phyloP scores from a whole-genome alignment of 2,113 vertebrate genomes.

The Hemibagrus wyckioides region DNA sequence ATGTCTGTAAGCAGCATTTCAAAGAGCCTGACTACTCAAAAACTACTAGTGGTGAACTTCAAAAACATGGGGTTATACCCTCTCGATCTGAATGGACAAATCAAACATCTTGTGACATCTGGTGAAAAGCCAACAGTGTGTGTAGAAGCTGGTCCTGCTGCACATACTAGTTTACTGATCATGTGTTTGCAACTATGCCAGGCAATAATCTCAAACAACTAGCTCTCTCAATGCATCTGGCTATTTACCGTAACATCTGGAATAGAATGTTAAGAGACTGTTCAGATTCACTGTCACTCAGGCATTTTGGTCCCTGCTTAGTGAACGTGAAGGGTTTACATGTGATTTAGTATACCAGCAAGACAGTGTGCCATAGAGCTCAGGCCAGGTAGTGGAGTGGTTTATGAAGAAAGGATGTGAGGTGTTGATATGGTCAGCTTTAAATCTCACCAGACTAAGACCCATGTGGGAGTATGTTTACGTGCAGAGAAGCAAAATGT shows the following conservation, averaged over 20 bases:
- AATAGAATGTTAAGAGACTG: not conserved
- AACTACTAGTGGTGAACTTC: not conserved
- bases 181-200: not conserved
- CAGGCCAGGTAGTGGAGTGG: no score
- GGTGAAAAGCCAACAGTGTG: not conserved
- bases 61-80: not conserved
- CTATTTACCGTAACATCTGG: not conserved
- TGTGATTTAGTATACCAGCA: not conserved
- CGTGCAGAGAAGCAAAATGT: not conserved
- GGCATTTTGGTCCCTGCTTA: no score
- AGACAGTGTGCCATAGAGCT: not conserved
- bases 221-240: not conserved
- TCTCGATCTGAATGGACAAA: not conserved
- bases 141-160: not conserved
- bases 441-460: not conserved
- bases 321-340: not conserved
- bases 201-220: not conserved
- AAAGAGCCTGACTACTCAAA: not conserved
- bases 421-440: not conserved
- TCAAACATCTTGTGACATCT: not conserved
- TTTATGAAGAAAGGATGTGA: no score
- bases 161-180: not conserved
- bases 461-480: not conserved
- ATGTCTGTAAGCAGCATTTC: not conserved
- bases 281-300: no score